Conservation (phyloP, 2,888 invertebrate genomes). For the Pristionchus fissidentatus region DNA sequence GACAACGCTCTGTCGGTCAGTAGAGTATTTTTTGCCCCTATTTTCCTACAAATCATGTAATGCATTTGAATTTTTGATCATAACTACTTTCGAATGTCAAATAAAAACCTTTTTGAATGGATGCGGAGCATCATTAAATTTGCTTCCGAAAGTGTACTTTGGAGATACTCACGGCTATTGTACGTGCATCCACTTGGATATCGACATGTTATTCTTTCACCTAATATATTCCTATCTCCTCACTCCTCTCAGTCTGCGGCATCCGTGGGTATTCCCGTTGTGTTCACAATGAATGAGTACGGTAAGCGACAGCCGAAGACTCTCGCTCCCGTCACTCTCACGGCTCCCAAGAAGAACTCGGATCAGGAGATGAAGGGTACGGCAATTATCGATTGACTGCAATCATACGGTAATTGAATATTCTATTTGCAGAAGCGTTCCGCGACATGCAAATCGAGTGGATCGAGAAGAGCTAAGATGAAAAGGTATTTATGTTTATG, state of each 20-base stretch:
- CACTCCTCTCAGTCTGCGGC: conserved; percentile 32
- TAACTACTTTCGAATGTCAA: too few species aligned
- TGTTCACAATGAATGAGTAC: conserved; percentile 45
- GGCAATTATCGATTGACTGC: neutral
- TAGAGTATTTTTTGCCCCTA: too few species aligned
- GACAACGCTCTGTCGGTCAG: conserved; percentile 47
- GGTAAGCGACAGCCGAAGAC: conserved; percentile 57
- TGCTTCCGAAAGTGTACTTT: too few species aligned
- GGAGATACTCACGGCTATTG: too few species aligned
- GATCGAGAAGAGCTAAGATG: conserved; percentile 83
- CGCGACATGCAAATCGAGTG: conserved; percentile 88
- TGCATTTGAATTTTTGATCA: too few species aligned
- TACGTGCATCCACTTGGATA: too few species aligned
- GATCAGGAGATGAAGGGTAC: conserved; percentile 44
- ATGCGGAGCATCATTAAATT: too few species aligned
- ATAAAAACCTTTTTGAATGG: too few species aligned
- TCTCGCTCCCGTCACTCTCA: conserved; percentile 56
- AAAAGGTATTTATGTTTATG: too few species aligned
- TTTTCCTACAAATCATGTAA: too few species aligned
- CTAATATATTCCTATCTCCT: too few species aligned
- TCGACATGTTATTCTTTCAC: too few species aligned
- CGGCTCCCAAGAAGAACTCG: conserved; percentile 50
- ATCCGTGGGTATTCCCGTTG: conserved; percentile 28
- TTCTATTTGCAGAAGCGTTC: conserved; percentile 82
- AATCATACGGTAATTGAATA: neutral